A percentile compares a stretch with the other conserved stretches of the same genome.
These are phyloP conservation scores for Diceros bicornis DNA, from an alignment of 2,797 vertebrate species.

Conservation along the genomic window DNA sequence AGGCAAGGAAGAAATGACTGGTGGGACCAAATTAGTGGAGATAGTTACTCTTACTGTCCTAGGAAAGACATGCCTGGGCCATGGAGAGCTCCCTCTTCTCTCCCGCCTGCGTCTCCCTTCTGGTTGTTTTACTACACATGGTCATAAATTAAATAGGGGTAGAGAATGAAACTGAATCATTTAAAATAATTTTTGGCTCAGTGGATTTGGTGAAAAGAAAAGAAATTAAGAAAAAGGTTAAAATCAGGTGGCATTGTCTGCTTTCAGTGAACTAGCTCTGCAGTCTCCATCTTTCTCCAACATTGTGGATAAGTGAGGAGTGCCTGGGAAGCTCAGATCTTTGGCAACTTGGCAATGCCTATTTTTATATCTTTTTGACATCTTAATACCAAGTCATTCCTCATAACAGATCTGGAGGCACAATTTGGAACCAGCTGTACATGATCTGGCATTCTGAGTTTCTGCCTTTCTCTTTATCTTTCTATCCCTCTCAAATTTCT, in stretches of 20 bases:
- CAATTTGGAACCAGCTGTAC: not conserved
- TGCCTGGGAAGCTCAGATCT: not conserved
- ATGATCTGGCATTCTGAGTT: not conserved
- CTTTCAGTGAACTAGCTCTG: not conserved
- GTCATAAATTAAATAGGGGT: not conserved
- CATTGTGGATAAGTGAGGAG: not conserved
- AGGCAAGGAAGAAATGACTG: not conserved
- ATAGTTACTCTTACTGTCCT: not conserved
- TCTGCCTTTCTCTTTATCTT: not conserved
- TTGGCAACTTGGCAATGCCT: not conserved
- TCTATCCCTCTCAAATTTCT: not conserved
- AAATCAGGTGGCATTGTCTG: not conserved
- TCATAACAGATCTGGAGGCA: not conserved
- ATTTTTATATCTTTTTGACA: not conserved
- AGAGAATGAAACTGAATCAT: not conserved
- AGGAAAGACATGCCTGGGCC: not conserved
- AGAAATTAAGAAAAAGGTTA: not conserved
- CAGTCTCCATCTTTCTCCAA: not conserved
- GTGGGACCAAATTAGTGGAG: not conserved
- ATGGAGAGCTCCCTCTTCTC: not conserved
- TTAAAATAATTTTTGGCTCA: not conserved
- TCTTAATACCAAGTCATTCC: not conserved
- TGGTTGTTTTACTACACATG: not conserved
- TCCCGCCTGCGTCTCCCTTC: not conserved
- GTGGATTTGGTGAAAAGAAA: not conserved